These are phyloP conservation scores for Streptopelia turtur DNA, from an alignment of 2,797 vertebrate species.

Conservation along the genomic window DNA sequence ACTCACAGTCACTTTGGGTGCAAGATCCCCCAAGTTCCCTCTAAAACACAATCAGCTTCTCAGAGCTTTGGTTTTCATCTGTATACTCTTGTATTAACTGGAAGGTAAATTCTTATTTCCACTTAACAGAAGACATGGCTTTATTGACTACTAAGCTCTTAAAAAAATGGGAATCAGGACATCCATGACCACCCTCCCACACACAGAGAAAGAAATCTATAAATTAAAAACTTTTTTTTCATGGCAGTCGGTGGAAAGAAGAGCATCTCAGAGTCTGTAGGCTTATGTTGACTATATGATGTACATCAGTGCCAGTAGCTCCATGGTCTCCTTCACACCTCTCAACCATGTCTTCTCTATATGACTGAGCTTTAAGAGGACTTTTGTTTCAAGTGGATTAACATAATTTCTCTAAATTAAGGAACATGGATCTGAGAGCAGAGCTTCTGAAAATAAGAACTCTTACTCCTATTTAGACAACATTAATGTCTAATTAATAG, in stretches of 20 bases:
- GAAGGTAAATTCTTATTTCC: not conserved
- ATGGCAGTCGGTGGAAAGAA: not conserved
- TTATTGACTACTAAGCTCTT: not conserved
- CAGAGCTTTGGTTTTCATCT: not conserved
- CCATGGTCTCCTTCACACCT: not conserved
- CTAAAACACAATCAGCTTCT: not conserved
- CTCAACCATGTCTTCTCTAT: not conserved
- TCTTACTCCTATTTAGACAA: not conserved
- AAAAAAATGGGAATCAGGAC: not conserved
- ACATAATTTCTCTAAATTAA: not conserved
- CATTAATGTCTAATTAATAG: not conserved
- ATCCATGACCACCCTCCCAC: not conserved
- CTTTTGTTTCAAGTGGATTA: not conserved
- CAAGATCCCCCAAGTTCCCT: not conserved
- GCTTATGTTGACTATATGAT: not conserved
- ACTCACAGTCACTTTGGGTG: not conserved
- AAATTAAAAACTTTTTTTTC: not conserved
- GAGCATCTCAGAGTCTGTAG: not conserved
- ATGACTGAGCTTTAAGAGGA: not conserved
- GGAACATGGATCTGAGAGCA: not conserved
- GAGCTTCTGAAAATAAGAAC: not conserved
- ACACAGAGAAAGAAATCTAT: not conserved
- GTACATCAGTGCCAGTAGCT: not conserved
- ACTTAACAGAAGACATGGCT: not conserved
- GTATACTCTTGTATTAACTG: not conserved